phyloP scores from a whole-genome alignment of 2,113 vertebrate genomes.

The Periophthalmus modestus region DNA sequence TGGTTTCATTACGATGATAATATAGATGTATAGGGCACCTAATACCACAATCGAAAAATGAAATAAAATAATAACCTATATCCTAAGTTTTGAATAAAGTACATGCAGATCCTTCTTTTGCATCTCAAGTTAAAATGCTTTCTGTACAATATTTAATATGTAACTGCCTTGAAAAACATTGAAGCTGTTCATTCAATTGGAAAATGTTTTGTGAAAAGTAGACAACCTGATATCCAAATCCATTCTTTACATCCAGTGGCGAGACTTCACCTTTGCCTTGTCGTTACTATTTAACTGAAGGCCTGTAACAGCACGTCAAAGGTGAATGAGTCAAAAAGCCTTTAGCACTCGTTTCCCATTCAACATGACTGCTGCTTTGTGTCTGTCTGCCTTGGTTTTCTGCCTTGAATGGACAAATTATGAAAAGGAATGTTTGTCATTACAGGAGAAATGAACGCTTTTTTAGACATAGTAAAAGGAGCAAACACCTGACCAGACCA shows the following conservation, averaged over 20 bases:
- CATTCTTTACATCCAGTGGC: constrained; percentile 20
- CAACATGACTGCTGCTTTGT: constrained; percentile 24
- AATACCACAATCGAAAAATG: no score
- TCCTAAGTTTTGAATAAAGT: neutral
- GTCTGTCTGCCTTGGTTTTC: constrained; percentile 31
- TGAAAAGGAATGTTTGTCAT: neutral
- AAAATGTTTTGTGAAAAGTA: constrained; percentile 18
- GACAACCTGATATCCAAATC: neutral
- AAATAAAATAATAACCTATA: no score
- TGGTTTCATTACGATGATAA: no score
- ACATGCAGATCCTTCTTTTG: no score
- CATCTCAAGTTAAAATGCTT: no score
- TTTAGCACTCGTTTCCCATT: constrained; percentile 71
- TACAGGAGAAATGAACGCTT: neutral
- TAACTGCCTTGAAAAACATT: neutral
- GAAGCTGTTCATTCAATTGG: constrained; percentile 20
- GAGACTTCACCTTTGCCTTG: constrained; percentile 42
- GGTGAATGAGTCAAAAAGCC: constrained; percentile 56
- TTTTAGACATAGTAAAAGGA: no score
- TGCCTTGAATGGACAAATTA: neutral
- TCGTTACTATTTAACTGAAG: constrained; percentile 30
- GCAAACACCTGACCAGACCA: no score
- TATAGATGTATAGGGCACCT: no score
- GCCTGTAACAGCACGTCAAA: constrained; percentile 64
- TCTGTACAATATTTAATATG: neutral